These are phyloP conservation scores for Carcharodon carcharias DNA, from an alignment of 2,797 vertebrate species.

Conservation along the genomic window DNA sequence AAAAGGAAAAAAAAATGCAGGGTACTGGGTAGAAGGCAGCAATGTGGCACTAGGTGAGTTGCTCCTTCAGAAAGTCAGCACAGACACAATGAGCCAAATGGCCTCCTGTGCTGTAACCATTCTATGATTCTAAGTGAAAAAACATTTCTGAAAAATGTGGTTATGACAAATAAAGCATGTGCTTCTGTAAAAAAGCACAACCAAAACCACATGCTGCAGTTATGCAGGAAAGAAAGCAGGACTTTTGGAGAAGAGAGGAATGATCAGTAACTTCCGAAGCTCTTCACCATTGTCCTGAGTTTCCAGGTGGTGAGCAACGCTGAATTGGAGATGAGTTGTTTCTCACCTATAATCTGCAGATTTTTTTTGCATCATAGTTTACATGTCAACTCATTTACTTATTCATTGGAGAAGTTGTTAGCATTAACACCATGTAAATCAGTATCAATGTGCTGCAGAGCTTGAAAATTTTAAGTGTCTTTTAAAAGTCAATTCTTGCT, in stretches of 20 bases:
- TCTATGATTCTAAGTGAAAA: not conserved
- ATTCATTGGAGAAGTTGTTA: not conserved
- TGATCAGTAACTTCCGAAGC: not conserved
- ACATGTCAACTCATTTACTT: not conserved
- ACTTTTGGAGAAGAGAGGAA: not conserved
- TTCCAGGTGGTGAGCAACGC: not conserved
- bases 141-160: not conserved
- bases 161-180: not conserved
- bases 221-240: not conserved
- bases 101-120: too few species aligned
- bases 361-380: not conserved
- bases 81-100: too few species aligned
- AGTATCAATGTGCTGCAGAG: not conserved
- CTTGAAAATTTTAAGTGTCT: not conserved
- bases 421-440: not conserved
- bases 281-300: not conserved
- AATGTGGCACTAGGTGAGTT: too few species aligned
- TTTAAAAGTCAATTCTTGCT: too few species aligned
- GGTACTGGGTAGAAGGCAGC: too few species aligned
- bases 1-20: too few species aligned
- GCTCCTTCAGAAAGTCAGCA: too few species aligned
- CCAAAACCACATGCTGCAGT: not conserved
- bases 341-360: not conserved
- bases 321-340: not conserved
- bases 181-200: not conserved